These are phyloP conservation scores for Cheilosia scutellata DNA, from an alignment of 2,888 invertebrate genomes.

Conservation along the genomic window DNA sequence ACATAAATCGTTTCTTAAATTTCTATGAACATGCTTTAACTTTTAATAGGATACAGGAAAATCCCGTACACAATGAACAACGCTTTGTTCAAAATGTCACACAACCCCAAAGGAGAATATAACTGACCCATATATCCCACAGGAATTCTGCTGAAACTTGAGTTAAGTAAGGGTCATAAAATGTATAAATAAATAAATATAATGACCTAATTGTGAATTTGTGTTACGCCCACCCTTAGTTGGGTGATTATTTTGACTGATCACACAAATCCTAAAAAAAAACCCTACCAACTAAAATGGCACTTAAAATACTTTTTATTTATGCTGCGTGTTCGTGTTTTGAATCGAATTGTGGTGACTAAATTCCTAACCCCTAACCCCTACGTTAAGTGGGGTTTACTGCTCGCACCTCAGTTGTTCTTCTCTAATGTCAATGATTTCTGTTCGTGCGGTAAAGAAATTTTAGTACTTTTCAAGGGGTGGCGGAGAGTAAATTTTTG, in stretches of 20 bases:
- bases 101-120: conserved; percentile 12
- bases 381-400: background rate
- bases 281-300: conserved; percentile 24
- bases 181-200: conserved; percentile 45
- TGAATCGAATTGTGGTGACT: conserved; percentile 43
- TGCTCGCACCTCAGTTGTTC: background rate
- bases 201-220: conserved; percentile 51
- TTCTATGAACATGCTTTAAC: background rate
- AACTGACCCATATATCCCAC: conserved; percentile 60
- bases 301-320: conserved; percentile 56
- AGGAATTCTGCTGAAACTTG: conserved; percentile 22
- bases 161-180: conserved; percentile 40
- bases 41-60: conserved; percentile 5
- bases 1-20: background rate
- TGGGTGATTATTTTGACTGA: conserved; percentile 47
- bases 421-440: conserved; percentile 25
- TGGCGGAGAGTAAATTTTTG: conserved; percentile 27
- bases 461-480: conserved; percentile 1
- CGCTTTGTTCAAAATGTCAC: background rate
- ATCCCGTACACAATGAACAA: background rate
- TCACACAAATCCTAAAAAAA: conserved; percentile 34
- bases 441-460: conserved; percentile 17
- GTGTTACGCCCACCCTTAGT: background rate
- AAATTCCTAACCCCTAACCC: conserved; percentile 32
- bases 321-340: conserved; percentile 68